Conservation (phyloP, 1,140 invertebrate species). For the Polyergus mexicanus region DNA sequence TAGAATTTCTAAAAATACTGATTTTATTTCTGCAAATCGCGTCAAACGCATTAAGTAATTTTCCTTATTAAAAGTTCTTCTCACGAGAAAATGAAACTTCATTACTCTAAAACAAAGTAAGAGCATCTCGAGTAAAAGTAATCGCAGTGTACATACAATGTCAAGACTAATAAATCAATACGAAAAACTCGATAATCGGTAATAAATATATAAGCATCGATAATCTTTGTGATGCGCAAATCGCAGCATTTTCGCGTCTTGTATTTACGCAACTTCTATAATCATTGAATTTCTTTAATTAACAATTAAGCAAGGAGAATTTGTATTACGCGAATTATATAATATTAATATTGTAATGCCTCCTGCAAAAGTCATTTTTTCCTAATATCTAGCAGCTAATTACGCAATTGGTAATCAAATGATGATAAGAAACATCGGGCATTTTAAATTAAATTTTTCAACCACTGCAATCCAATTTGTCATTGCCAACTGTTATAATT, state of each 20-base stretch:
- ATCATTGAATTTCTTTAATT: constrained; percentile 31
- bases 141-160: too few relatives aligned
- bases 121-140: too few relatives aligned
- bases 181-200: not conserved
- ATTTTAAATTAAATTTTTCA: not conserved
- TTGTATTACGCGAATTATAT: too few relatives aligned
- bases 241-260: not conserved
- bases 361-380: not conserved
- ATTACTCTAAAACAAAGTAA: not conserved
- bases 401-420: not conserved
- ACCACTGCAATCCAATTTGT: not conserved
- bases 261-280: constrained; percentile 14
- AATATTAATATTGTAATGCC: not conserved
- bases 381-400: not conserved
- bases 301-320: not conserved
- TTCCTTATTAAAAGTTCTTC: not conserved
- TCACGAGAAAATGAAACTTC: not conserved
- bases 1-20: not conserved
- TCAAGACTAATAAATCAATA: not conserved
- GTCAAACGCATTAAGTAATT: not conserved
- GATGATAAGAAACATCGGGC: constrained; percentile 2
- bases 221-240: not conserved
- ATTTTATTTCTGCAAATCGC: not conserved
- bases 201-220: not conserved
- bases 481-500: constrained; percentile 13